Conservation (phyloP, 2,113 vertebrate genomes). For the Oxyura jamaicensis region DNA sequence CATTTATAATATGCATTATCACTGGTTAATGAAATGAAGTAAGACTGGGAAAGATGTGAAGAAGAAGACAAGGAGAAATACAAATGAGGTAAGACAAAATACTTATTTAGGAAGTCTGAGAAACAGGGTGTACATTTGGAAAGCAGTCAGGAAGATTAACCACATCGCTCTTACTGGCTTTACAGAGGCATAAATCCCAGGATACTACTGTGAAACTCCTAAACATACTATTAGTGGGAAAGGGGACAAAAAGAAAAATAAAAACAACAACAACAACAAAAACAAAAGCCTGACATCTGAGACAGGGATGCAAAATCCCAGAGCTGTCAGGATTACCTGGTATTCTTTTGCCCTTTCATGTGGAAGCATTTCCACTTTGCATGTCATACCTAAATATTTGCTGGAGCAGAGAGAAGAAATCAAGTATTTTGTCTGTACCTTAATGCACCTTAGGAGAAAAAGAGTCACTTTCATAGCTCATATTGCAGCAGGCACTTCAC, state of each 20-base stretch:
- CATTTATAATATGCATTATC: background rate
- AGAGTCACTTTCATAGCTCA: background rate
- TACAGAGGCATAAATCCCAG: conserved; percentile 4
- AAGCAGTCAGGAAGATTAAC: conserved; percentile 9
- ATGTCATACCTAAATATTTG: background rate
- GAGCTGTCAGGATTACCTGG: conserved; percentile 9
- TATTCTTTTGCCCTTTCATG: background rate
- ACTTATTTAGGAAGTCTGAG: background rate
- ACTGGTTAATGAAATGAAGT: background rate
- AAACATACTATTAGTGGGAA: background rate
- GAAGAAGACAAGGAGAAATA: background rate
- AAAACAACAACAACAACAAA: background rate
- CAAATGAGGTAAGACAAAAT: background rate
- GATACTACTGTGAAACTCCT: conserved; percentile 23
- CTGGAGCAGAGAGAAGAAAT: background rate
- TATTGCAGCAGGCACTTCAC: background rate
- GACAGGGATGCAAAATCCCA: conserved; percentile 27
- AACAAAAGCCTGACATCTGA: conserved; percentile 23
- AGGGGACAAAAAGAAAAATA: background rate
- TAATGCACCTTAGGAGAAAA: background rate
- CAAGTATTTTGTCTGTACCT: background rate
- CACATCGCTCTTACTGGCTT: background rate
- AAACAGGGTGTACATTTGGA: background rate
- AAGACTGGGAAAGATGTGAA: background rate
- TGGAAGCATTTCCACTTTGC: background rate